A percentile compares a stretch with the other conserved stretches of the same genome.
Conservation (phyloP, 2,797 vertebrate species). For the Megaceryle alcyon region DNA sequence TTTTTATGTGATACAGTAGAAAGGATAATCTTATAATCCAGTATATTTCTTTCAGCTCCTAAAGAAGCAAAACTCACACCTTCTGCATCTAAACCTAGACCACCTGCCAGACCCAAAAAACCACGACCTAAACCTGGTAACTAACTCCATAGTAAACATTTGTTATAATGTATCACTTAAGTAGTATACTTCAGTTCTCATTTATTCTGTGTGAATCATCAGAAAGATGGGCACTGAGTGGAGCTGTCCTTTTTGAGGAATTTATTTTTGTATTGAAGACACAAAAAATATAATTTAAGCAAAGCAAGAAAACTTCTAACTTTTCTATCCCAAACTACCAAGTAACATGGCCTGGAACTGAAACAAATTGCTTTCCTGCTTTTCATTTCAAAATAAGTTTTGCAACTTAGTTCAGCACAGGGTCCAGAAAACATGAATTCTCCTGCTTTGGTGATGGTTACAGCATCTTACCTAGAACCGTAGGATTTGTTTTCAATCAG, state of each 20-base stretch:
- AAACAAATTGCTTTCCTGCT: not conserved
- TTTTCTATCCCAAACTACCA: not conserved
- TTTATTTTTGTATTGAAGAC: not conserved
- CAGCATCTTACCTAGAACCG: not conserved
- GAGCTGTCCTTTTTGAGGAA: not conserved
- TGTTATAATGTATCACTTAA: not conserved
- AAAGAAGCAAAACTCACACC: conserved; percentile 65
- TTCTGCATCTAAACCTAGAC: conserved; percentile 75
- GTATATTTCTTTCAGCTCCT: conserved; percentile 78
- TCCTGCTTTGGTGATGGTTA: not conserved
- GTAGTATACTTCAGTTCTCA: not conserved
- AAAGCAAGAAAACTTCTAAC: not conserved
- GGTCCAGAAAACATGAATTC: not conserved
- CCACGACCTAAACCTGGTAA: conserved; percentile 76
- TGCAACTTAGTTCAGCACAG: not conserved
- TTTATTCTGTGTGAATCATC: not conserved
- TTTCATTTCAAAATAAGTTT: not conserved
- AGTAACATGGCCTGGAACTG: fast-evolving
- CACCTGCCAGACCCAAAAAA: conserved; percentile 53
- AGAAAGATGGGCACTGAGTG: not conserved
- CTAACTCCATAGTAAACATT: not conserved
- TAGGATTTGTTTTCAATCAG: not conserved
- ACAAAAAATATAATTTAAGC: not conserved
- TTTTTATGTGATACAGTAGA: not conserved
- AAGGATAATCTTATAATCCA: conserved; percentile 31